Evolutionary conservation across 1,140 invertebrate genomes (phyloP).

Genomic region (Drosophila tani): DNA sequence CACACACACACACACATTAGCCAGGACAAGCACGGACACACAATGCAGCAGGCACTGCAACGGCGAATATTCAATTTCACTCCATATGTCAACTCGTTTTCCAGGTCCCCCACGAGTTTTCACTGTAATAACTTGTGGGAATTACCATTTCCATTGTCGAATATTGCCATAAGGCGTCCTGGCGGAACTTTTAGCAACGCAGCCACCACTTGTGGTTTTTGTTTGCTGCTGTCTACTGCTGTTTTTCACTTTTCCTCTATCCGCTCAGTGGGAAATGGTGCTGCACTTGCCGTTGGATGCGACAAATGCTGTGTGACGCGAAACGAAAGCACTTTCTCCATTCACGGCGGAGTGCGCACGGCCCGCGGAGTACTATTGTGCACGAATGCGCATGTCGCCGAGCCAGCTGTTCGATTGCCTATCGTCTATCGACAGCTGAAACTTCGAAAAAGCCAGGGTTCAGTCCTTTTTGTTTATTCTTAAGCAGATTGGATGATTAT

Average conservation of each 20-base stretch:
- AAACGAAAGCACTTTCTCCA: constrained; percentile 47
- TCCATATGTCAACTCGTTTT: constrained; percentile 55
- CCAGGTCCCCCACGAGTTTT: not conserved
- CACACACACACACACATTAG: constrained; percentile 25
- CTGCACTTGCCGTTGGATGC: constrained; percentile 45
- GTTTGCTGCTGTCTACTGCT: constrained; percentile 16
- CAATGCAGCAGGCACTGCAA: constrained; percentile 63
- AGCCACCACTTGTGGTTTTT: constrained; percentile 40
- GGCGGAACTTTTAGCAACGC: constrained; percentile 1
- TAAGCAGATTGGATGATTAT: not conserved
- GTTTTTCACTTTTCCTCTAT: constrained; percentile 15
- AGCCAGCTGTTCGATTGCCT: constrained; percentile 28
- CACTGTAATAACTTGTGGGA: constrained; percentile 2
- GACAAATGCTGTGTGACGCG: constrained; percentile 52
- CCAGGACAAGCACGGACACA: constrained; percentile 17
- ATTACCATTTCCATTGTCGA: constrained; percentile 33
- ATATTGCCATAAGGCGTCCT: constrained; percentile 3
- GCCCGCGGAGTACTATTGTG: constrained; percentile 7
- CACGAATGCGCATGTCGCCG: constrained; percentile 23
- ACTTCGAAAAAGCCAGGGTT: not conserved
- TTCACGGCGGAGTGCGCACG: constrained; percentile 34
- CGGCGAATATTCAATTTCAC: constrained; percentile 39
- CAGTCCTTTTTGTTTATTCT: not conserved
- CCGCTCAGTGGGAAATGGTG: constrained; percentile 10
- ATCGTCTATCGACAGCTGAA: constrained; percentile 30